Conservation (phyloP, 2,888 invertebrate genomes). For the Halictus quadricinctus region DNA sequence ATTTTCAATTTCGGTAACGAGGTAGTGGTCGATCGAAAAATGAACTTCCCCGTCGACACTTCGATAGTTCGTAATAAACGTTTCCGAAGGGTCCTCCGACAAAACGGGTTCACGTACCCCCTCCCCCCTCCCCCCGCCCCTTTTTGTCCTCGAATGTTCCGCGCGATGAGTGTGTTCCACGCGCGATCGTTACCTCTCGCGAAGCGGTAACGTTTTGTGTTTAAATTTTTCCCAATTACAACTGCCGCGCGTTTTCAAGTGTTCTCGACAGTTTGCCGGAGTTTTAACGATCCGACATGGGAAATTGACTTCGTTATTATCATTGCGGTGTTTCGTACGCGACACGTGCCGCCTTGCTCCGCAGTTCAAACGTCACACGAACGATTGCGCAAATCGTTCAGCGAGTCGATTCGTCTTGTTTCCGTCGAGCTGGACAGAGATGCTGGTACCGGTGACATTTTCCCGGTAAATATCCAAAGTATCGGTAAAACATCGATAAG, state of each 20-base stretch:
- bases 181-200: conserved; percentile 59
- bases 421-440: not conserved
- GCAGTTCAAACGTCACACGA: not conserved
- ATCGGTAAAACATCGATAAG: not conserved
- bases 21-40: conserved; percentile 10
- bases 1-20: conserved; percentile 50
- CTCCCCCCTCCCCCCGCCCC: not conserved
- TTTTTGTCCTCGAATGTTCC: conserved; percentile 1
- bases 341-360: conserved; percentile 7
- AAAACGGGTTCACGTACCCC: conserved; percentile 8
- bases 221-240: conserved; percentile 68
- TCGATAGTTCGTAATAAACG: conserved; percentile 51
- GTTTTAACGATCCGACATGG: conserved; percentile 66
- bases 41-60: conserved; percentile 46
- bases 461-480: not conserved
- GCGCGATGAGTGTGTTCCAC: conserved; percentile 36
- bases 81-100: conserved; percentile 31
- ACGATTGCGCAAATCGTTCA: not conserved
- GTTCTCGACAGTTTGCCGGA: conserved; percentile 64
- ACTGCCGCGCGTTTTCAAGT: conserved; percentile 49
- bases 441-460: not conserved
- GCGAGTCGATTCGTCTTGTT: not conserved
- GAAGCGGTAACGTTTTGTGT: conserved; percentile 63
- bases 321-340: not conserved
- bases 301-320: conserved; percentile 63